Base-by-base conservation (phyloP, 2,888 invertebrate species). In the Gryllus longicercus region DNA sequence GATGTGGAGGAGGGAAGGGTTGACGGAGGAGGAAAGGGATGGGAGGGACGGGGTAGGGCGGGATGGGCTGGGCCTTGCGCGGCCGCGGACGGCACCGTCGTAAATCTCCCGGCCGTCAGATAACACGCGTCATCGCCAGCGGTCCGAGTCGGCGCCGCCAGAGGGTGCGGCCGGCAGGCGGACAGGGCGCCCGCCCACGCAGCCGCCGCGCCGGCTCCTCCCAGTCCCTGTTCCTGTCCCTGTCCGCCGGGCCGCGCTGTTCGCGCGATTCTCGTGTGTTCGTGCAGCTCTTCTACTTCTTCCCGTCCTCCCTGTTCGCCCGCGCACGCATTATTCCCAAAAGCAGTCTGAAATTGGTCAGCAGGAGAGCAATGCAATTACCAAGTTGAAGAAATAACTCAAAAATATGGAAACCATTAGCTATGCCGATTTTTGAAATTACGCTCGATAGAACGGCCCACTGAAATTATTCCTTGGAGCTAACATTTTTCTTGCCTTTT, bases 121-220 rank as follows among this genome's bases (percentile, higher is more conserved):
- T 63, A 63, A n/a, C 63, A n/a, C 63, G 63, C 63, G 63, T 63
- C 63, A 63, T 63, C 63, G 63, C 63, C 63, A 63, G 63, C 63
- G n/a, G 63, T 63, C 16, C 63, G n/a, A 14, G 63, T n/a, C n/a
- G 4, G 16, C 4, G 63, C 63, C 63, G 16, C 63, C 63, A 63
- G 63, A 63, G 63, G 63, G 63, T 63, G 63, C 63, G 63, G 14
- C 63, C 14, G 63, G 14, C 63, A n/a, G 14, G 63, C 63, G 63
- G 14, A 4, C 14, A 8, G 14, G 16, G 63, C 63, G 14, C 16
- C 63, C 63, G 14, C 63, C 63, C 63, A 63, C 63, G 63, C 63
- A 14, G 0, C 63, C 14, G n/a, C 63, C 63, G 16, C 63, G 63
- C 8, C 38, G 38, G 38, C 8, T 8, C 38, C 38, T 38, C 38